Conservation (phyloP, 1,140 invertebrate species). For the Notospermus geniculatus region DNA sequence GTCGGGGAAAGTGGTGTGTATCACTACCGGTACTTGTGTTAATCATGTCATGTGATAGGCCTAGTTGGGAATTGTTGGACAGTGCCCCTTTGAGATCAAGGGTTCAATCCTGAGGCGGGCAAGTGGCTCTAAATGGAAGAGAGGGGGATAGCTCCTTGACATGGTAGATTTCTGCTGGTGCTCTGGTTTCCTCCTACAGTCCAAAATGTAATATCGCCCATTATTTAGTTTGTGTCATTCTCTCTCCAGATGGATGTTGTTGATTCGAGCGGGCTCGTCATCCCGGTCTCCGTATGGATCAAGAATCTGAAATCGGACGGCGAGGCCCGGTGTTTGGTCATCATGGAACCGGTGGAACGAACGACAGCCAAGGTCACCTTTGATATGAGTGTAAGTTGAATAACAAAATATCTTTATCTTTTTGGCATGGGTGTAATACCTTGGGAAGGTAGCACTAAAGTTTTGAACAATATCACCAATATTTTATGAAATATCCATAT, state of each 20-base stretch:
- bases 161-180: slow-evolving; percentile 7
- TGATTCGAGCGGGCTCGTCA: slow-evolving; percentile 58
- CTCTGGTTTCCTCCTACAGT: neutral
- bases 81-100: too few relatives aligned
- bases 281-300: slow-evolving; percentile 66
- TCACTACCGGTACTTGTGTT: neutral
- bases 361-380: slow-evolving; percentile 51
- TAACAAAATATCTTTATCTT: too few relatives aligned
- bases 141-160: slow-evolving; percentile 12
- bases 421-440: too few relatives aligned
- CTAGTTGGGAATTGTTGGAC: too few relatives aligned
- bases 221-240: slow-evolving; percentile 5
- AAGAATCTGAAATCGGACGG: slow-evolving; percentile 59
- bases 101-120: too few relatives aligned
- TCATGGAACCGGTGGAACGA: slow-evolving; percentile 64
- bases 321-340: slow-evolving; percentile 63
- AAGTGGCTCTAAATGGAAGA: neutral
- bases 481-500: too few relatives aligned
- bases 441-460: neutral
- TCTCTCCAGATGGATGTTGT: slow-evolving; percentile 62
- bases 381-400: slow-evolving; percentile 18
- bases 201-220: too few relatives aligned
- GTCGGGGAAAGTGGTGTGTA: slow-evolving; percentile 63
- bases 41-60: too few relatives aligned
- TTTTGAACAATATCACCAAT: too few relatives aligned